Evolutionary conservation across 2,797 vertebrate genomes (phyloP).

Genomic region (Pempheris klunzingeri): DNA sequence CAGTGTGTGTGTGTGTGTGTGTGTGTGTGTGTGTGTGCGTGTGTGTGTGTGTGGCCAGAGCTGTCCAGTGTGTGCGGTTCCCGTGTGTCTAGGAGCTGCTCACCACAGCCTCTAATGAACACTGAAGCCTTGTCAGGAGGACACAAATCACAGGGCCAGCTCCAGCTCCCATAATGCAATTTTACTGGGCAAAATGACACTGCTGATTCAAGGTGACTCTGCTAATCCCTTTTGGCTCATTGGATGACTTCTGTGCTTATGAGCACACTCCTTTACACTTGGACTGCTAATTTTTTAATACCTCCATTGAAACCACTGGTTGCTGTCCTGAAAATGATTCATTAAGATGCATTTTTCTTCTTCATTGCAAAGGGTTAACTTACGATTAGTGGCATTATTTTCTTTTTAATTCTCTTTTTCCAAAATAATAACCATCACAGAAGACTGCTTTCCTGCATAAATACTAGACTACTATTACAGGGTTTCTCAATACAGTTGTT

Average conservation of each 20-base stretch:
- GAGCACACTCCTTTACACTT: slow-evolving; percentile 50
- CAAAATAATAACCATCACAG: background rate
- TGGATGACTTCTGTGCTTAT: slow-evolving; percentile 65
- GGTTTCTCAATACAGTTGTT: background rate
- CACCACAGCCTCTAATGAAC: slow-evolving; percentile 79
- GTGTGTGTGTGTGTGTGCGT: slow-evolving; percentile 38
- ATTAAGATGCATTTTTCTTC: slow-evolving; percentile 17
- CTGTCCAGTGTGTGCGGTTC: slow-evolving; percentile 53
- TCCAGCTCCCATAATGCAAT: slow-evolving; percentile 82
- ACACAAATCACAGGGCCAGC: slow-evolving; percentile 81
- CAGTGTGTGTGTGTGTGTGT: slow-evolving; percentile 21
- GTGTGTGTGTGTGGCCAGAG: slow-evolving; percentile 43
- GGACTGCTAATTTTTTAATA: slow-evolving; percentile 51
- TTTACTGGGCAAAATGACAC: slow-evolving; percentile 79
- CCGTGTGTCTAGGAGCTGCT: slow-evolving; percentile 72
- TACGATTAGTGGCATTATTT: background rate
- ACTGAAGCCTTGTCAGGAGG: slow-evolving; percentile 82
- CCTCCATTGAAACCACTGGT: slow-evolving; percentile 43
- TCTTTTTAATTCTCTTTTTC: too few species aligned
- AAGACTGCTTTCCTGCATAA: background rate
- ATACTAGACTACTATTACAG: background rate
- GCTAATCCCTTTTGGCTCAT: slow-evolving; percentile 73
- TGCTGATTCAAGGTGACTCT: slow-evolving; percentile 83
- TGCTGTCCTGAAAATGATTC: slow-evolving; percentile 1
- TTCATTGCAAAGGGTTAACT: background rate